phyloP scores from a whole-genome alignment of 1,140 invertebrate genomes.

The Lucilia cuprina region DNA sequence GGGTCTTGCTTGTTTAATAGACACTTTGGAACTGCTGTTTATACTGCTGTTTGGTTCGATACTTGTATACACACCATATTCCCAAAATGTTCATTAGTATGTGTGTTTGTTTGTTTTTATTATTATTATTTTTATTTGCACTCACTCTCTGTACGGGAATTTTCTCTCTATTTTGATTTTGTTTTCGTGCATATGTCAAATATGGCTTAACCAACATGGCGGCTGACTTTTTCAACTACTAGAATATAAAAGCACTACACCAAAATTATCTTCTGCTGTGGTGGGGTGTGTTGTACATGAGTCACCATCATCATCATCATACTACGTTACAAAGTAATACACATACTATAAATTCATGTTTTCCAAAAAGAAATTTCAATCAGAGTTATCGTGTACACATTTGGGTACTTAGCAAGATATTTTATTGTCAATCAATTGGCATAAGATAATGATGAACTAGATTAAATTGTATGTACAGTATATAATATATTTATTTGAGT shows the following conservation, averaged over 20 bases:
- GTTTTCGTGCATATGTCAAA: constrained; percentile 48
- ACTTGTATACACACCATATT: constrained; percentile 34
- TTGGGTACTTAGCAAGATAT: not conserved
- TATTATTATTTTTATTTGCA: constrained; percentile 47
- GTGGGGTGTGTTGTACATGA: not conserved
- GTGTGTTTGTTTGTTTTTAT: constrained; percentile 1
- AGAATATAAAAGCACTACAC: not conserved
- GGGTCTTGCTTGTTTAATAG: constrained; percentile 17
- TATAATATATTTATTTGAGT: not conserved
- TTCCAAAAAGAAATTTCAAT: not conserved
- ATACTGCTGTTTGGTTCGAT: constrained; percentile 47
- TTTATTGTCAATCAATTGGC: constrained; percentile 31
- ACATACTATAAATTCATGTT: not conserved
- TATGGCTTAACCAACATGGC: constrained; percentile 54
- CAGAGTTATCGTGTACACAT: constrained; percentile 37
- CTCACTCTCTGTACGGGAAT: constrained; percentile 42
- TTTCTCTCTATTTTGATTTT: not conserved
- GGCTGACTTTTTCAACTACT: constrained; percentile 43
- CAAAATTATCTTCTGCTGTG: not conserved
- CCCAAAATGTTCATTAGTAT: constrained; percentile 31
- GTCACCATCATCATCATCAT: too few species aligned
- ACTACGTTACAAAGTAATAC: not conserved
- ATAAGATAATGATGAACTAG: not conserved
- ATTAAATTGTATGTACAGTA: not conserved
- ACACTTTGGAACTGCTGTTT: constrained; percentile 55